A percentile compares a stretch with the other conserved stretches of the same genome.
Evolutionary conservation across 2,797 vertebrate species (phyloP).

Genomic region (Melanotaenia maccullochi): DNA sequence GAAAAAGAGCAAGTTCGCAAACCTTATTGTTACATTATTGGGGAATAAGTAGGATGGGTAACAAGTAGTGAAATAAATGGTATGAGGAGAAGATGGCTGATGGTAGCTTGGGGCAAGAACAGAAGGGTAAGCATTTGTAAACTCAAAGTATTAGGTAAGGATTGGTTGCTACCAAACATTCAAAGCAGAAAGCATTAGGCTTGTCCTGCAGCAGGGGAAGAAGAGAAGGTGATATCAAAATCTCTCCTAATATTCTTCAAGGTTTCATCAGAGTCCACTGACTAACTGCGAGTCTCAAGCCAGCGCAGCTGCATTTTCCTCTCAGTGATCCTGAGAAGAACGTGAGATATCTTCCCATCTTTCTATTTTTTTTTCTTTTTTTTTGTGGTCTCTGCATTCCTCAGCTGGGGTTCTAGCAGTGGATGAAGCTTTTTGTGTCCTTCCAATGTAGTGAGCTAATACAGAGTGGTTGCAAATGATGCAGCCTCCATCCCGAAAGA

Average conservation of each 20-base stretch:
- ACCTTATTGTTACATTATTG: conserved; percentile 62
- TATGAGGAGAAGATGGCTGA: conserved; percentile 51
- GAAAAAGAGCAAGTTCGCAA: conserved; percentile 52
- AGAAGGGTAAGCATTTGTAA: conserved; percentile 75
- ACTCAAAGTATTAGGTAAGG: conserved; percentile 76
- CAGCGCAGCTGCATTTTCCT: conserved; percentile 57
- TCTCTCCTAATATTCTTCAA: conserved; percentile 67
- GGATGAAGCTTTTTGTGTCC: conserved; percentile 62
- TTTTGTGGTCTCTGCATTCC: conserved; percentile 55
- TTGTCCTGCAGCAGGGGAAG: conserved; percentile 74
- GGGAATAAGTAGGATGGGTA: conserved; percentile 57
- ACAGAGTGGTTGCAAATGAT: conserved; percentile 66
- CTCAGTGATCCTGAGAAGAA: conserved; percentile 57
- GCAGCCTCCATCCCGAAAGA: conserved; percentile 74
- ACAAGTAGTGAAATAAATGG: conserved; percentile 34
- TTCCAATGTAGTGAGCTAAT: conserved; percentile 64
- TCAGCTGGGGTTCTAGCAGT: conserved; percentile 55
- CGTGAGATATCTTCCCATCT: conserved; percentile 45
- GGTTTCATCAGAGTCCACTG: conserved; percentile 66
- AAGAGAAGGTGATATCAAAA: conserved; percentile 67
- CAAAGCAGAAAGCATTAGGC: conserved; percentile 81
- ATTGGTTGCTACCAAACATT: conserved; percentile 83
- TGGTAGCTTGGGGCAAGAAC: conserved; percentile 72
- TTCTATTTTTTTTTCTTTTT: conserved; percentile 27
- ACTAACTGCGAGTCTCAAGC: conserved; percentile 52